Evolutionary conservation across 2,888 invertebrate species (phyloP).

Genomic region (Cheiracanthium punctorium): DNA sequence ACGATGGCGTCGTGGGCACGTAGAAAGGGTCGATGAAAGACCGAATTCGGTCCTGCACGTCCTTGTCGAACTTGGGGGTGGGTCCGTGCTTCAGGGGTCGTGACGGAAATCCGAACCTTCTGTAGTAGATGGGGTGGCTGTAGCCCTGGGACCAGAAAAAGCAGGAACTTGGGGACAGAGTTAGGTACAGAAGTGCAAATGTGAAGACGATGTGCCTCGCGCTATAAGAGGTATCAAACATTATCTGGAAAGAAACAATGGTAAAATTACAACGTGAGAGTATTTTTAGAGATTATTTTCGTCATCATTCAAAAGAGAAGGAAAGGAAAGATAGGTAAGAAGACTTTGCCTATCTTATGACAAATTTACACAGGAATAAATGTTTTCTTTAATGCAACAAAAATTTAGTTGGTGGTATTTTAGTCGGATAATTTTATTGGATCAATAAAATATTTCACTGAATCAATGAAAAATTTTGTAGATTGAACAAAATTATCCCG

Average conservation of each 20-base stretch:
- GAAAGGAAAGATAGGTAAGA: too few species aligned
- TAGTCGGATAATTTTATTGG: too few species aligned
- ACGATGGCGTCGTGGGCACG: conserved; percentile 47
- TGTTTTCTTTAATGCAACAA: too few species aligned
- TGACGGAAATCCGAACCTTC: conserved; percentile 54
- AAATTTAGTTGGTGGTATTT: too few species aligned
- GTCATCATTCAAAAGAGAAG: not conserved
- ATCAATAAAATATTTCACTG: too few species aligned
- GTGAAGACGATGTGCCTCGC: not conserved
- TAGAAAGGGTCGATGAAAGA: conserved; percentile 65
- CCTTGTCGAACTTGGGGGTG: conserved; percentile 57
- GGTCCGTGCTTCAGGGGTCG: conserved; percentile 53
- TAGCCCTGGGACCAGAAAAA: conserved; percentile 1
- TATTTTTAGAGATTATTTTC: not conserved
- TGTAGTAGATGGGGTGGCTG: conserved; percentile 52
- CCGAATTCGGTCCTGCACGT: conserved; percentile 52
- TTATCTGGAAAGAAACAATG: not conserved
- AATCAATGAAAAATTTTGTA: too few species aligned
- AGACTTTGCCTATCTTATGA: too few species aligned
- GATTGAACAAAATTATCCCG: too few species aligned
- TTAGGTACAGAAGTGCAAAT: not conserved
- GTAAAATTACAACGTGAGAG: too few species aligned
- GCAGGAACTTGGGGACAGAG: not conserved
- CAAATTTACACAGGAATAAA: too few species aligned
- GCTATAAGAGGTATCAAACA: not conserved